Evolutionary conservation across 2,113 vertebrate species (phyloP), one percentile per base, ranked within the genome.

Genomic region (Pterocles gutturalis): DNA sequence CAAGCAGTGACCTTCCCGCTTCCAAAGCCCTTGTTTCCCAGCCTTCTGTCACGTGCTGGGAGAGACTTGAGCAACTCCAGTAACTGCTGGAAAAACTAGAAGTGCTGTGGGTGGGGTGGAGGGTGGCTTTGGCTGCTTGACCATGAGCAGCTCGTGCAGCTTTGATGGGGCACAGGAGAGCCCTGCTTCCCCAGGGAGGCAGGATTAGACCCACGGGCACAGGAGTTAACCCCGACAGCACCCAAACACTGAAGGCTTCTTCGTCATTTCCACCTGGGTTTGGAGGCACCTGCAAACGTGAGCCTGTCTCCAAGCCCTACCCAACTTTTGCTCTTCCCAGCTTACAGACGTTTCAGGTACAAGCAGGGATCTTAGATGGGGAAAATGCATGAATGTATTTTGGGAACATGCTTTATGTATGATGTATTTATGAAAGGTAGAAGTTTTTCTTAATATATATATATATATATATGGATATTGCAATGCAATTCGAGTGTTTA

Each of bases 331-430:
- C 61, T 19, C 29, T 71, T 60, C 41, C 65, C 64, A 69, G 16
- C 41, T 45, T 13, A 14, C 61, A 75, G 48, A 49, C 17, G 26
- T 81, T 34, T 70, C 1, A 43, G 69, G 64, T 84, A n/a, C 87
- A 54, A 84, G 48, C 73, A 84, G 83, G 77, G 66, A 55, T 67
- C 87, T 87, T 20, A 13, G 43, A 5, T 64, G 69, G 48, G 43
- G 49, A 34, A 93, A 82, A 82, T 57, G 97, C 91, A 91, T 85
- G 91, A 95, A 95, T 95, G 92, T 96, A 95, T 95, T 95, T 82
- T 41, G 90, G 53, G 53, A 79, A 72, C 36, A 16, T 83, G 89
- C 82, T 93, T 95, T 84, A 22, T 81, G 64, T 84, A 67, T 49
- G 53, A 87, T 26, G 55, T 96, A 95, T 95, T 95, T 97, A 96